Conservation (phyloP, 2,888 invertebrate species). For the Mantis religiosa region DNA sequence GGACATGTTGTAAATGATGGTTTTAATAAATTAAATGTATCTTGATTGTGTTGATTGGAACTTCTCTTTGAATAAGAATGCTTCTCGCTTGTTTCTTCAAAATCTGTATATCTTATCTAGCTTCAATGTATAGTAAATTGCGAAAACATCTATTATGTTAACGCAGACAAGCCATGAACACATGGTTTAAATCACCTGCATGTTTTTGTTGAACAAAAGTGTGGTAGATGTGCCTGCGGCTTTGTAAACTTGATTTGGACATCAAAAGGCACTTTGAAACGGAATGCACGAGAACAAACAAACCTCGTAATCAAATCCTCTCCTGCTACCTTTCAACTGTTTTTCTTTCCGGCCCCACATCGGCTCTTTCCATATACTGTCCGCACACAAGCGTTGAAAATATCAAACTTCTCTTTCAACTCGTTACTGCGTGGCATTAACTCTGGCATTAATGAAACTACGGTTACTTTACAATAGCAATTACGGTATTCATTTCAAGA, state of each 20-base stretch:
- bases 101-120: too few relatives aligned
- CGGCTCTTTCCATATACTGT: not conserved
- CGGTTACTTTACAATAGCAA: not conserved
- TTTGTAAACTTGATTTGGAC: constrained; percentile 9
- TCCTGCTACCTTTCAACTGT: not conserved
- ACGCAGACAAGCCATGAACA: not conserved
- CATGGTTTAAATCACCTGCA: not conserved
- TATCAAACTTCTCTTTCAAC: not conserved
- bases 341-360: not conserved
- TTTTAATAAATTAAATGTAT: too few relatives aligned
- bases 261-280: constrained; percentile 15
- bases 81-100: too few relatives aligned
- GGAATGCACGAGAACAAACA: not conserved
- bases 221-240: not conserved
- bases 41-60: too few relatives aligned
- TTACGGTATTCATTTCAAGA: not conserved
- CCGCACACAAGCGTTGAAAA: not conserved
- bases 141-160: not conserved
- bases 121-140: not conserved
- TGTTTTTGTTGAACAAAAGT: not conserved
- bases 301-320: not conserved
- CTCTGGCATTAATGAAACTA: not conserved
- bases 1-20: too few relatives aligned
- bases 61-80: too few relatives aligned
- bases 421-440: not conserved